phyloP scores from a whole-genome alignment of 2,888 invertebrate species.

The Macrophya alboannulata region DNA sequence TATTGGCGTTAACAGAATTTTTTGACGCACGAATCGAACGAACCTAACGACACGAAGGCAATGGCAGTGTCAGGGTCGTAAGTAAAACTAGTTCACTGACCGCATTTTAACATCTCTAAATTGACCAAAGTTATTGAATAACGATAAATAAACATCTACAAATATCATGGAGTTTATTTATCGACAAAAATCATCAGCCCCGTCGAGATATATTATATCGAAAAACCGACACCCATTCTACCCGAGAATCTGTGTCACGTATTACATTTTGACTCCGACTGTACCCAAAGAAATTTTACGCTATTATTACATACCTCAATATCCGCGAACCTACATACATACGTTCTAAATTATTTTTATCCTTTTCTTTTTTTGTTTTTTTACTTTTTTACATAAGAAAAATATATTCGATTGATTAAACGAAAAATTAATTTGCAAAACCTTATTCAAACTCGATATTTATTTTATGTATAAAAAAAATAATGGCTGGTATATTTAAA shows the following conservation, averaged over 20 bases:
- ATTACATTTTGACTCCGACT: conserved; percentile 71
- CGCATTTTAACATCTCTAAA: conserved; percentile 77
- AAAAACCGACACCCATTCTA: conserved; percentile 45
- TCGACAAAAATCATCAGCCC: not conserved
- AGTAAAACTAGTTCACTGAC: conserved; percentile 83
- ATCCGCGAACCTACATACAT: not conserved
- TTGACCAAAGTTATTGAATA: not conserved
- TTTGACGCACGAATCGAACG: conserved; percentile 76
- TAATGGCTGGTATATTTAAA: too few relatives aligned
- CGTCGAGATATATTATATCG: conserved; percentile 58
- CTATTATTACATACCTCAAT: not conserved
- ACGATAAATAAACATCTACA: not conserved
- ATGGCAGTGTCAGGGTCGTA: conserved; percentile 85
- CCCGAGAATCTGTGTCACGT: conserved; percentile 73
- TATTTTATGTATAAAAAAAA: too few relatives aligned
- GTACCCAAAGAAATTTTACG: conserved; percentile 64
- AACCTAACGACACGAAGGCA: conserved; percentile 78
- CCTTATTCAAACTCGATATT: too few relatives aligned
- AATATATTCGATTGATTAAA: too few relatives aligned
- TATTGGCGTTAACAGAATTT: conserved; percentile 64
- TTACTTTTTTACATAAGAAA: not conserved
- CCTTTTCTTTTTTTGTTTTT: fast-evolving
- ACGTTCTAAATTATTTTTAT: not conserved
- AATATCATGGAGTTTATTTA: not conserved
- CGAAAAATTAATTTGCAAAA: too few relatives aligned